Evolutionary conservation across 2,797 vertebrate genomes (phyloP), one percentile per base, ranked within the genome.

Genomic region (Parauchenoglanis punctatus): DNA sequence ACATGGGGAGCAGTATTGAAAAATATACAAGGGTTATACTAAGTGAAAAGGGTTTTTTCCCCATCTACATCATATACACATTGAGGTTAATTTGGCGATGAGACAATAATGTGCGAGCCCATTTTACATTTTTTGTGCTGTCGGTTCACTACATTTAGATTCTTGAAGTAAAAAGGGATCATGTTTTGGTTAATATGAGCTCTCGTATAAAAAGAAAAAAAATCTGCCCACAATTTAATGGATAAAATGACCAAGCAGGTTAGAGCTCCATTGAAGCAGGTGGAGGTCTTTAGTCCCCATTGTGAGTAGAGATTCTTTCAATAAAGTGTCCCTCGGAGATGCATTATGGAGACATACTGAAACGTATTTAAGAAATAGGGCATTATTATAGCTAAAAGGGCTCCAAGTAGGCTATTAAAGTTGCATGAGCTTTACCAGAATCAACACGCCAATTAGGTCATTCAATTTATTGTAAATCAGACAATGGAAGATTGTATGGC

Each of bases 371-470:
- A 67, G 40, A 83, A 83, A 67, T 0, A 44, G 31, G 35, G 10
- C 56, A n/a, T 44, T 81, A 61, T 44, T 40, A 81, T 15, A 58
- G 35, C 58, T 63, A 82, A 46, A 40, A 80, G 28, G 35, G 13
- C 56, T 81, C 35, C 15, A 81, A 82, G 59, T 49, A 63, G 58
- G 78, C 61, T 81, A 61, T 18, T 49, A 82, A 49, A 65, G 25
- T 65, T 82, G 40, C 59, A 82, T 65, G 40, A 65, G 58, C 12
- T 65, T 82, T 65, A 46, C 80, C 44, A 65, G 40, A 13, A 81
- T 81, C 20, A 44, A 63, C 59, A 65, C 0, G 12, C 7, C 7
- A 13, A 65, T 65, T 65, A 49, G 23, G 23, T 49, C 59, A 46
- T 15, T 81, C 4, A 61, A 25, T 82, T 81, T 28, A 49, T 3